Conservation (phyloP, 2,797 vertebrate genomes). For the Naso thynnoides region DNA sequence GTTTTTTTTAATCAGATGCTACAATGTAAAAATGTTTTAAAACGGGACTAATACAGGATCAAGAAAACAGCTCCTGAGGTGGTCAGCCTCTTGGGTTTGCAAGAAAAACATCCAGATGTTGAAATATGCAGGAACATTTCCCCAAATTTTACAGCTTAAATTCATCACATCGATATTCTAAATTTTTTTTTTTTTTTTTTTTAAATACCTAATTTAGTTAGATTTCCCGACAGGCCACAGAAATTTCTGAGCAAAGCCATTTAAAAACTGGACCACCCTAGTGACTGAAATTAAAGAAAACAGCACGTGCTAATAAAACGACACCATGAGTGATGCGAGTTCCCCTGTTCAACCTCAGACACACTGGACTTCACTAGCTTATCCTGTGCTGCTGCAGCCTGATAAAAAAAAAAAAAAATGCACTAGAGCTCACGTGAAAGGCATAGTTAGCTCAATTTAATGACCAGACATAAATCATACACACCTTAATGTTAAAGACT, state of each 20-base stretch:
- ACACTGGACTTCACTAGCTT: conserved; percentile 71
- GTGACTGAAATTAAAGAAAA: conserved; percentile 41
- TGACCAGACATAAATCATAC: conserved; percentile 68
- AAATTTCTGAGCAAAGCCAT: not conserved
- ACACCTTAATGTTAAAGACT: conserved; percentile 72
- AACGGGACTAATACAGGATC: conserved; percentile 5
- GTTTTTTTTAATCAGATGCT: no score
- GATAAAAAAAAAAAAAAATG: conserved; percentile 77
- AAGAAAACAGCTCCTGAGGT: conserved; percentile 23
- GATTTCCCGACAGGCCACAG: conserved; percentile 13
- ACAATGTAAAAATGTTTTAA: conserved; percentile 27
- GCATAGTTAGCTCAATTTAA: conserved; percentile 70
- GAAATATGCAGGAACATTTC: conserved; percentile 1
- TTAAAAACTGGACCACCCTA: conserved; percentile 32
- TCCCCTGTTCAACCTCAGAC: conserved; percentile 39
- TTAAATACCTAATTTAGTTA: conserved; percentile 19
- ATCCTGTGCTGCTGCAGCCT: conserved; percentile 80
- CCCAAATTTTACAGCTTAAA: conserved; percentile 28
- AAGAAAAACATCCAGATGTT: conserved; percentile 21
- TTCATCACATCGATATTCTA: conserved; percentile 29
- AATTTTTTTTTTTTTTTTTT: no score
- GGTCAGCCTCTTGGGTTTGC: conserved; percentile 15
- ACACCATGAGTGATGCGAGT: conserved; percentile 32
- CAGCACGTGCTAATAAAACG: conserved; percentile 37
- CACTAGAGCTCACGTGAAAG: conserved; percentile 71